Evolutionary conservation across 2,113 vertebrate genomes (phyloP).

Genomic region (Procapra przewalskii): DNA sequence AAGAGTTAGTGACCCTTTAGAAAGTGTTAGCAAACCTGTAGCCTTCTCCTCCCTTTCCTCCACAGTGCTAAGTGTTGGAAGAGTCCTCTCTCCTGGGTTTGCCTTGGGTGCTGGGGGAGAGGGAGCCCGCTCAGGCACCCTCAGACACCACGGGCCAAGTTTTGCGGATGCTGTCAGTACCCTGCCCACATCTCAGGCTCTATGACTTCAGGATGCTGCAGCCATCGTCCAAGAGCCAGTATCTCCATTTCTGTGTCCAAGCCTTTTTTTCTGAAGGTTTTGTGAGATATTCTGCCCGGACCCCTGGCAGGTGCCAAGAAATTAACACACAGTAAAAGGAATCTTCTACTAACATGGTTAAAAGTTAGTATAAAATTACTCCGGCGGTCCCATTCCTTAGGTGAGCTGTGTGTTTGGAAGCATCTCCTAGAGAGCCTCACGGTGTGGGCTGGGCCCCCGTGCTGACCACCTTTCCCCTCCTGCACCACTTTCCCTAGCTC

Average conservation of each 20-base stretch:
- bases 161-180: neutral
- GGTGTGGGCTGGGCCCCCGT: neutral
- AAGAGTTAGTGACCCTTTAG: neutral
- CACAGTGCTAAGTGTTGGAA: neutral
- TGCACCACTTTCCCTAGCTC: neutral
- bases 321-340: neutral
- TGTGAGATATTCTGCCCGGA: neutral
- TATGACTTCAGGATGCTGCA: neutral
- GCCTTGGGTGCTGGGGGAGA: neutral
- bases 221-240: neutral
- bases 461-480: neutral
- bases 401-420: neutral
- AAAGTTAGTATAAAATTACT: neutral
- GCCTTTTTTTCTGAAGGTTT: neutral
- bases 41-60: neutral
- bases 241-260: neutral
- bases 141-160: neutral
- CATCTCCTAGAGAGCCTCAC: neutral
- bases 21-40: neutral
- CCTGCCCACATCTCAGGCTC: neutral
- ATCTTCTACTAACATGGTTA: neutral
- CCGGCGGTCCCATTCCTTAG: accelerated
- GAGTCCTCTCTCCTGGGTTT: neutral
- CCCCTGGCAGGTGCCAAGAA: neutral
- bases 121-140: neutral